Conservation (phyloP, 2,888 invertebrate species). For the Carabus problematicus region DNA sequence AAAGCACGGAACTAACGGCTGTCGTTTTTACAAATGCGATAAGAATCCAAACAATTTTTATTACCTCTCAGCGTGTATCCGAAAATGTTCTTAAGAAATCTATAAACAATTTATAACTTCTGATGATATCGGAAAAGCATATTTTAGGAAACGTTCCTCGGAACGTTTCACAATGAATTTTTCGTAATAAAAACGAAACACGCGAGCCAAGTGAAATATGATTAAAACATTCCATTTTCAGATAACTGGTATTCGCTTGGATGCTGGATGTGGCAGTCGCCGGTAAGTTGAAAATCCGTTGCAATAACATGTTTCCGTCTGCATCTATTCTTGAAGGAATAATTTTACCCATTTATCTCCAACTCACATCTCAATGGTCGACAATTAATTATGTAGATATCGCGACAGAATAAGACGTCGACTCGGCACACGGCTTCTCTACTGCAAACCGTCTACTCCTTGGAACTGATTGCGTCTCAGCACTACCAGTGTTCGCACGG, state of each 20-base stretch:
- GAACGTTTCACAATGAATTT: no score
- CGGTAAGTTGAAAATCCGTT: neutral
- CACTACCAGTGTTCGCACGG: neutral
- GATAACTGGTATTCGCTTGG: conserved; percentile 4
- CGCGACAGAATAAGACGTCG: neutral
- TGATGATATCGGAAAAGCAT: conserved; percentile 13
- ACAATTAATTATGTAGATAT: conserved; percentile 38
- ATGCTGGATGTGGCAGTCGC: no score
- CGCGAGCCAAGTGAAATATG: conserved; percentile 22
- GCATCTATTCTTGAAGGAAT: conserved; percentile 19
- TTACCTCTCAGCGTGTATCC: conserved; percentile 14
- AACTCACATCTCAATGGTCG: conserved; percentile 23
- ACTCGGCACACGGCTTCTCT: no score
- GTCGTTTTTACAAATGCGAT: conserved; percentile 17
- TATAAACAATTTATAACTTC: conserved; percentile 24
- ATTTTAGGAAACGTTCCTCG: conserved; percentile 7
- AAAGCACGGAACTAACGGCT: neutral
- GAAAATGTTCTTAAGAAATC: conserved; percentile 9
- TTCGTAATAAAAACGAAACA: neutral
- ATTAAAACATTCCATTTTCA: conserved; percentile 22
- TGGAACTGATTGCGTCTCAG: no score
- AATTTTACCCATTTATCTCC: conserved; percentile 29
- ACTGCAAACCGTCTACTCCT: no score
- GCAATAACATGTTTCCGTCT: conserved; percentile 33
- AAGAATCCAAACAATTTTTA: conserved; percentile 14